Base-by-base conservation (phyloP, 2,888 invertebrate species). In the Itoplectis maculator region DNA sequence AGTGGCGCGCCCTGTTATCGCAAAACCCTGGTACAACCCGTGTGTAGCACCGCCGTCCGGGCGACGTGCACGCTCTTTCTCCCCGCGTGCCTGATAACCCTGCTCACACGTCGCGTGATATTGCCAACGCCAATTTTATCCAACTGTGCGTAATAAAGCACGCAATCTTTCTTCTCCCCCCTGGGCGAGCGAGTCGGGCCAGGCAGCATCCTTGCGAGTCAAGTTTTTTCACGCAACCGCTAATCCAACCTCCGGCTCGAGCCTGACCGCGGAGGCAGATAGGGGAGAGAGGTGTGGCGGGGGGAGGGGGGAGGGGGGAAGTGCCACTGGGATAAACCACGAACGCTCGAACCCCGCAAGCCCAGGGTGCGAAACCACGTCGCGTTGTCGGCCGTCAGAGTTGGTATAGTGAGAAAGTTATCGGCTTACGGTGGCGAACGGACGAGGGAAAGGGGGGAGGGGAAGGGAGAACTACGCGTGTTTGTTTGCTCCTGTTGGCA, bases 371-470 rank as follows among this genome's bases (percentile, higher is more conserved):
- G 51, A 70, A 75, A 80, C 80, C 77, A 66, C 70, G 61, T 74
- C 77, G 61, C 73, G 65, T 69, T 80, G 69, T 56, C 40, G 61
- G 54, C 47, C 68, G 42, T 47, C 23, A n/a, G 76, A 66, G 66
- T 75, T 54, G 35, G 18, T 82, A 61, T 18, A 76, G 82, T 86
- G 86, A 87, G 84, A 85, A 87, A 86, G 84, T 88, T 87, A 87
- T 86, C 87, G 85, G 86, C 84, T 87, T 86, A 85, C 76, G 63
- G 13, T 13, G 35, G 5, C 1, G 47, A n/a, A n/a, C n/a, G 29
- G 29, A 29, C 29, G 29, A 5, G 29, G n/a, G n/a, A 13, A n/a
- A n/a, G 47, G 47, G n/a, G 11, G 65, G 20, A n/a, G 47, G 47
- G n/a, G 11, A 45, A 20, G 7, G 15, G 23, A 20, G 66, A 45